These are phyloP conservation scores for Crioceris asparagi DNA, from an alignment of 2,888 invertebrate species.

Conservation along the genomic window DNA sequence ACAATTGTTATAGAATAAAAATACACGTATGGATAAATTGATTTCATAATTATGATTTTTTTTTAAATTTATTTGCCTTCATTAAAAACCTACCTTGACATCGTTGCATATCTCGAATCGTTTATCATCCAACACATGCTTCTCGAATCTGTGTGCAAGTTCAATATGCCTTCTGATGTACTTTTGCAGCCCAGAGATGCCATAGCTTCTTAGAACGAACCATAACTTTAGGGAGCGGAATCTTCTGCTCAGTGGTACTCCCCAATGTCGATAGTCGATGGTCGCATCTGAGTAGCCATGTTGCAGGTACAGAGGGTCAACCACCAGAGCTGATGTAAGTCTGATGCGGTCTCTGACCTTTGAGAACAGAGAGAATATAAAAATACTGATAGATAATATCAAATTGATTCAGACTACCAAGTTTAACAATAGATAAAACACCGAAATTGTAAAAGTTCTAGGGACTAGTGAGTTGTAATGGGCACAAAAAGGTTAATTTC, in stretches of 20 bases:
- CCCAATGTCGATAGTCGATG: slow-evolving; percentile 72
- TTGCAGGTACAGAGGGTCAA: slow-evolving; percentile 77
- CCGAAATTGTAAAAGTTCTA: too few relatives aligned
- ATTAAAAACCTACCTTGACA: slow-evolving; percentile 62
- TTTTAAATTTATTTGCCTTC: too few relatives aligned
- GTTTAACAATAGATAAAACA: too few relatives aligned
- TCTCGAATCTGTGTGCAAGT: slow-evolving; percentile 65
- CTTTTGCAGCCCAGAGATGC: slow-evolving; percentile 66
- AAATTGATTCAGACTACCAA: too few relatives aligned
- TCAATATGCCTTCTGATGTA: slow-evolving; percentile 76
- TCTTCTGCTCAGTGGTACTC: slow-evolving; percentile 72
- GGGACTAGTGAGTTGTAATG: too few relatives aligned
- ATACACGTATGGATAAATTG: too few relatives aligned
- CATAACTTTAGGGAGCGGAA: slow-evolving; percentile 80
- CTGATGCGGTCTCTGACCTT: slow-evolving; percentile 60
- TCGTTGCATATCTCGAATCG: slow-evolving; percentile 70
- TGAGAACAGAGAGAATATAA: too few relatives aligned
- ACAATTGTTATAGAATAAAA: too few relatives aligned
- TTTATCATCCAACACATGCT: slow-evolving; percentile 52
- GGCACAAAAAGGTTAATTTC: too few relatives aligned
- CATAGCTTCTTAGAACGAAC: slow-evolving; percentile 77
- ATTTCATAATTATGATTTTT: too few relatives aligned
- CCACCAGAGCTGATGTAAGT: slow-evolving; percentile 71
- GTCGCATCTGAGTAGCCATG: slow-evolving; percentile 65
- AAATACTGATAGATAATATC: too few relatives aligned